Percentiles rank a stretch among this genome's conserved stretches.
Evolutionary conservation across 1,140 invertebrate species (phyloP).

Genomic region (Hermetia illucens): DNA sequence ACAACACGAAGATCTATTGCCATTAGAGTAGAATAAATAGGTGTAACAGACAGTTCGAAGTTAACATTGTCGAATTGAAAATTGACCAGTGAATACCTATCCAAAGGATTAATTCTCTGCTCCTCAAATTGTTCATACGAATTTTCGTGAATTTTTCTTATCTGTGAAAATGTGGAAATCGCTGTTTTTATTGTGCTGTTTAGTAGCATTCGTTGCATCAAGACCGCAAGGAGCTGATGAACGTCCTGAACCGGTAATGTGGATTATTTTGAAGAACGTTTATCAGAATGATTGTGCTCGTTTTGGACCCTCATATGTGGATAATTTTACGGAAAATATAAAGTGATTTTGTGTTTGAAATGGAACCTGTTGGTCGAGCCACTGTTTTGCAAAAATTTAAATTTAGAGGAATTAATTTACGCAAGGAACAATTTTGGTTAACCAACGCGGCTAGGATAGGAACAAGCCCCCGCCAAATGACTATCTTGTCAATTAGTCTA

Average conservation of each 20-base stretch:
- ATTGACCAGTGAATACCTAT: neutral
- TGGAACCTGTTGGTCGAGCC: too few species aligned
- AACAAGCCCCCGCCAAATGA: too few species aligned
- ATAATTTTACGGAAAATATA: too few species aligned
- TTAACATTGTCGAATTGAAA: conserved; percentile 1
- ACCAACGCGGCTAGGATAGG: neutral
- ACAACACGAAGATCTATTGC: neutral
- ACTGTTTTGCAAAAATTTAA: conserved; percentile 4
- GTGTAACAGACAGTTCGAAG: neutral
- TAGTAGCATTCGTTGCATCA: conserved; percentile 16
- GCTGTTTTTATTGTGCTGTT: neutral
- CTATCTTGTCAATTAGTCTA: too few species aligned
- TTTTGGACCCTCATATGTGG: neutral
- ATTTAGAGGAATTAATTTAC: conserved; percentile 1
- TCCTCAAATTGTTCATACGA: neutral
- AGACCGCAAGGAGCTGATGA: conserved; percentile 29
- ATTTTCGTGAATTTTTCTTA: neutral
- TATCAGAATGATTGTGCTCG: neutral
- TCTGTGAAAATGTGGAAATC: conserved; percentile 3
- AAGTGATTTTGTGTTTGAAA: too few species aligned
- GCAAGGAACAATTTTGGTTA: neutral
- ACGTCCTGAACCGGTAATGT: conserved; percentile 33
- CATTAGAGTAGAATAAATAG: conserved; percentile 2
- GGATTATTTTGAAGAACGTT: neutral
- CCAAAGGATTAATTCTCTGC: neutral